These are phyloP conservation scores for Etheostoma perlongum DNA, from an alignment of 2,797 vertebrate species.

Conservation along the genomic window DNA sequence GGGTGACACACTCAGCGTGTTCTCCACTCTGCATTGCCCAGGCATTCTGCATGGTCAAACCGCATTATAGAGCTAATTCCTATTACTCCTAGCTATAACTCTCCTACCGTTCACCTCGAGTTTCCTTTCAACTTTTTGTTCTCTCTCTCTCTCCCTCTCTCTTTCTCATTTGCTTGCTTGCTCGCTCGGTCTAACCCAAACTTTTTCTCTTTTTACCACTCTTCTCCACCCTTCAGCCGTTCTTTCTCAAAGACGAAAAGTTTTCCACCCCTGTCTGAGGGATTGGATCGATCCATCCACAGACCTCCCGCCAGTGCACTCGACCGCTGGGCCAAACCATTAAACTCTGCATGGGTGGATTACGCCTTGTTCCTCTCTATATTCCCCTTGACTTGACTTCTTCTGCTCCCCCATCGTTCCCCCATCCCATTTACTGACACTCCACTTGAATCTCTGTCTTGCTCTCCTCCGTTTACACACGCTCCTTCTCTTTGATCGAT, in stretches of 20 bases:
- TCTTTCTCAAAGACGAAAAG: slow-evolving; percentile 71
- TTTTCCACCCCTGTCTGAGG: slow-evolving; percentile 64
- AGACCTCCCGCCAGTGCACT: slow-evolving; percentile 49
- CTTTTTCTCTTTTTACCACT: slow-evolving; percentile 17
- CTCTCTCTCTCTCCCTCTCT: neutral
- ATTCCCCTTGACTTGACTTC: slow-evolving; percentile 63
- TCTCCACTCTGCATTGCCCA: slow-evolving; percentile 36
- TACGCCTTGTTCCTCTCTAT: slow-evolving; percentile 50
- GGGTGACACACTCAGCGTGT: slow-evolving; percentile 55
- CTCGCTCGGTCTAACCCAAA: slow-evolving; percentile 4
- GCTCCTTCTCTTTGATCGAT: slow-evolving; percentile 63
- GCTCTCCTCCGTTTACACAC: slow-evolving; percentile 34
- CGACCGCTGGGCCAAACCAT: slow-evolving; percentile 71
- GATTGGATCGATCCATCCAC: slow-evolving; percentile 75
- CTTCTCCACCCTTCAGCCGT: slow-evolving; percentile 54
- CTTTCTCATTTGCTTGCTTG: neutral
- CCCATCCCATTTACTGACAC: slow-evolving; percentile 38
- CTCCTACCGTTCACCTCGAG: slow-evolving; percentile 12
- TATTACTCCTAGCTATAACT: slow-evolving; percentile 23
- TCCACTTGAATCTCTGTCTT: slow-evolving; percentile 26
- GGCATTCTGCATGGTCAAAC: slow-evolving; percentile 67
- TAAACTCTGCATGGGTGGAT: slow-evolving; percentile 69
- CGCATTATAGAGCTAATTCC: slow-evolving; percentile 60
- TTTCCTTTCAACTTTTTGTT: slow-evolving; percentile 18
- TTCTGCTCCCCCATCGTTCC: slow-evolving; percentile 30